These are phyloP conservation scores for Lagenorhynchus albirostris DNA, from an alignment of 2,113 vertebrate genomes.

Conservation along the genomic window DNA sequence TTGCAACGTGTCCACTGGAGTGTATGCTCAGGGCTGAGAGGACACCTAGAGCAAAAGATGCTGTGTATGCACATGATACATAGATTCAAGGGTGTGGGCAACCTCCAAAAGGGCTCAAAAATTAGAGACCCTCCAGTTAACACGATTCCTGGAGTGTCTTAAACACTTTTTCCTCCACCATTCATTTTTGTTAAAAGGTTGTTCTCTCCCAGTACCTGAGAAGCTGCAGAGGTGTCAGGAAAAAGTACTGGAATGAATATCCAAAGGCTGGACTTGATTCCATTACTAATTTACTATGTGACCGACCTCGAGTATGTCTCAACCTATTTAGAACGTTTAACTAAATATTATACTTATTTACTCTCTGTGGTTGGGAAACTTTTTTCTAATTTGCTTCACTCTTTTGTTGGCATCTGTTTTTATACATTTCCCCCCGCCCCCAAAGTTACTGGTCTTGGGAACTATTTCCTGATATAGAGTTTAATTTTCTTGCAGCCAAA, in stretches of 20 bases:
- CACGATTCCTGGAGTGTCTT: neutral
- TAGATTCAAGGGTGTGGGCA: neutral
- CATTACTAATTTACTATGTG: neutral
- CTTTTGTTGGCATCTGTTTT: constrained; percentile 52
- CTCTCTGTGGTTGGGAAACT: neutral
- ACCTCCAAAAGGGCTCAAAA: neutral
- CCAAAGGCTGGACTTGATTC: neutral
- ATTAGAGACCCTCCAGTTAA: neutral
- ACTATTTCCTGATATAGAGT: constrained; percentile 55
- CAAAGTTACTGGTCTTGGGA: constrained; percentile 23
- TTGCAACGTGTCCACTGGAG: neutral
- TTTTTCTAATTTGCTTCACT: constrained; percentile 56
- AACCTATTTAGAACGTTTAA: neutral
- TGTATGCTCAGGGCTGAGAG: neutral
- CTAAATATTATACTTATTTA: constrained; percentile 27
- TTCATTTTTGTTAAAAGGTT: neutral
- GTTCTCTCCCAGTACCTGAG: neutral
- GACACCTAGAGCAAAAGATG: neutral
- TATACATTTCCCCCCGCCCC: neutral
- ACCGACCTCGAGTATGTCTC: neutral
- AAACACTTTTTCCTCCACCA: neutral
- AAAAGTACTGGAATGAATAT: neutral
- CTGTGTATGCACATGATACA: neutral
- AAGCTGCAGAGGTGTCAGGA: neutral
- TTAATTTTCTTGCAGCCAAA: constrained; percentile 73